Evolutionary conservation across 2,888 invertebrate species (phyloP).

Genomic region (Noctua janthe): DNA sequence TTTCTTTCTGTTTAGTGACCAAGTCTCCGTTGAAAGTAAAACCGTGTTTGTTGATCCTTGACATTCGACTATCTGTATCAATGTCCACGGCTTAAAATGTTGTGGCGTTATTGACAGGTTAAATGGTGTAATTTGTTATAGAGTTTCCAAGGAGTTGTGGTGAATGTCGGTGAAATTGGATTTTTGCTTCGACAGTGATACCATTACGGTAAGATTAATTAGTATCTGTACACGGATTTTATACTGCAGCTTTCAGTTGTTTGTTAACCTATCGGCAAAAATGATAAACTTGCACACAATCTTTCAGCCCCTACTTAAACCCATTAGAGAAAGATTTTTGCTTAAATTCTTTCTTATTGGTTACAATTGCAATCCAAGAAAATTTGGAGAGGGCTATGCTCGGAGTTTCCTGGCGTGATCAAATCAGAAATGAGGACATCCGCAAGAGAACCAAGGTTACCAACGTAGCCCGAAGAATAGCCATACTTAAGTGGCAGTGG

Average conservation of each 20-base stretch:
- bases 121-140: conserved; percentile 42
- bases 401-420: too few species aligned
- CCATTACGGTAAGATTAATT: not conserved
- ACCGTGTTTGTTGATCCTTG: conserved; percentile 63
- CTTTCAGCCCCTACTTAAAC: not conserved
- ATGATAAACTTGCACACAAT: not conserved
- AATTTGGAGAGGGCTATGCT: not conserved
- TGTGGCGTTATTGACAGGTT: conserved; percentile 46
- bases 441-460: too few species aligned
- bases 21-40: conserved; percentile 63
- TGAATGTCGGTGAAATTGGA: conserved; percentile 20
- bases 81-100: conserved; percentile 49
- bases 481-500: too few species aligned
- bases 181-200: conserved; percentile 1
- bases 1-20: not conserved
- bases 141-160: conserved; percentile 30
- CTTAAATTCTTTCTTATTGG: not conserved
- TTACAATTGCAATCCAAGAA: not conserved
- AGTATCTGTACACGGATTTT: not conserved
- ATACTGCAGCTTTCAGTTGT: not conserved
- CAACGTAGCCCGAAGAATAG: too few species aligned
- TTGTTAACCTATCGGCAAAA: not conserved
- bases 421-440: too few species aligned
- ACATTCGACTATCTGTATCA: conserved; percentile 64
- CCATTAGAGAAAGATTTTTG: not conserved